Evolutionary conservation across 2,113 vertebrate genomes (phyloP), one percentile per base, ranked within the genome.

Genomic region (Gallinago paraguaiae): DNA sequence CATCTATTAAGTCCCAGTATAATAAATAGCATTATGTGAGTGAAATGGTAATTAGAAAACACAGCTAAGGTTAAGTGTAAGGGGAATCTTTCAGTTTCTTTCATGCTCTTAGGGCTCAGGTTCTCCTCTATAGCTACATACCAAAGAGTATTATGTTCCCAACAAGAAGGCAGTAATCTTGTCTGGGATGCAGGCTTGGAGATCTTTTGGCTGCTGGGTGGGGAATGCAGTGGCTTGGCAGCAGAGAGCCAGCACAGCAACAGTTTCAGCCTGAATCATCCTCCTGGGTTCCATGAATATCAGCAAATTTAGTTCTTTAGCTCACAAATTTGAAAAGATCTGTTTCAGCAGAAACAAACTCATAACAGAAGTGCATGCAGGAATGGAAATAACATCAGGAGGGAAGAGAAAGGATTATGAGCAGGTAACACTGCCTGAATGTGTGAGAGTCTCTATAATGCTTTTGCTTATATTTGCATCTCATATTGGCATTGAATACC

Each of bases 221-320:
- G 74, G 64, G 85, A 94, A 92, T 84, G 56, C 56, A 88, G 82
- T 75, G 85, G 72, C 46, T 95, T 96, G 88, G 88, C 90, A 92
- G 56, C 51, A 46, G 0, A 1, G 31, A 88, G 18, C 16, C 71
- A 88, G 50, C 0, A 0, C 30, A 92, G 45, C 50, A 94, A 59
- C 31, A 72, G 43, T 39, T 85, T 90, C 56, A 77, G 50, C 37
- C 56, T 45, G 54, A 22, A 74, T 60, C 53, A 23, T 48, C 41
- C 46, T 86, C 67, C 6, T 1, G 3, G 51, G 31, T 72, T 91
- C 54, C 0, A 0, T 0, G 0, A 95, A 39, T 83, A 88, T 74
- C 63, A 80, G 71, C 75, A 82, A 82, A 77, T 93, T 51, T 59
- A 74, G 43, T 23, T n/a, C 30, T 59, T 83, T 20, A 60, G 11